Evolutionary conservation across 2,888 invertebrate genomes (phyloP), one percentile per base, ranked within the genome.

Genomic region (Eubasilissa splendida): DNA sequence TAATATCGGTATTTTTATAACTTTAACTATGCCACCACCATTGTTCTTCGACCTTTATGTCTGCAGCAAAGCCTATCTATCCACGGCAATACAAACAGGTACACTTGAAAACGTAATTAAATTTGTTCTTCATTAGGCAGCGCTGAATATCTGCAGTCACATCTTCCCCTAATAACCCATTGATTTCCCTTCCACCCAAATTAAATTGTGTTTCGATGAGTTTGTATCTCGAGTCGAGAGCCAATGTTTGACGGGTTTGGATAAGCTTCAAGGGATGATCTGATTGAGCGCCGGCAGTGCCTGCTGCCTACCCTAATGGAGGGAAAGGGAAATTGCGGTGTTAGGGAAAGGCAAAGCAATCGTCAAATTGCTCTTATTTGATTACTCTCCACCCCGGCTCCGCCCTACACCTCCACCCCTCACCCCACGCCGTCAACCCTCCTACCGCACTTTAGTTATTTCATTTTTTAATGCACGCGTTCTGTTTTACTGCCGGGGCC

Each of bases 351-450:
- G 80, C 77, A 77, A 81, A 78, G 83, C 83, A 83, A 83, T 83
- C 83, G 81, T 83, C 83, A 83, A 83, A 83, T 83, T 83, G 83
- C 81, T 83, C 83, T 83, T 83, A 83, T 83, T 83, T 83, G 81
- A 83, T 83, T 83, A 82, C 77, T 53, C 60, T 74, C 56, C 77
- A 8, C 42, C 12, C 66, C 9, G 12, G 22, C 14, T 5, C 63
- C 8, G 8, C 59, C 31, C 60, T 31, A n/a, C 7, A n/a, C 11
- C 53, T 14, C 53, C 8, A 8, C 58, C 63, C 59, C 1, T 11
- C 10, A 31, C 59, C 59, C 8, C 12, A n/a, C 42, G 7, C 22
- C 76, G 59, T 42, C 70, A n/a, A 11, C 63, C 53, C 52, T 12
- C 56, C 73, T 12, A 2, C 80, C 71, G 52, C 60, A 59, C 68